A percentile compares a stretch with the other conserved stretches of the same genome.
These are phyloP conservation scores for Drosophila mulleri DNA, from an alignment of 2,888 invertebrate species.

Conservation along the genomic window DNA sequence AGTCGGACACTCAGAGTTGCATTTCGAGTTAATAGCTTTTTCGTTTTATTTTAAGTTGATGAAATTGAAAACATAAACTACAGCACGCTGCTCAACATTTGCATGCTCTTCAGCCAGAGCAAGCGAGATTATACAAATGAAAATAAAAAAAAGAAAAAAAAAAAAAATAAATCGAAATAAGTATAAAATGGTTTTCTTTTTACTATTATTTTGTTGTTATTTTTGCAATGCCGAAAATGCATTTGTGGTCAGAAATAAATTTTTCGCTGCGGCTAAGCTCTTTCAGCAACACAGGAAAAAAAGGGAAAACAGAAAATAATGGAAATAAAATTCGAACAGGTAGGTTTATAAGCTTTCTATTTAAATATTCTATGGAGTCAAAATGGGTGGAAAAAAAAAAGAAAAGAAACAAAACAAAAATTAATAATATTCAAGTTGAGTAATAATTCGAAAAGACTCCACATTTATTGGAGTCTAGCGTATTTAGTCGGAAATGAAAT, in stretches of 20 bases:
- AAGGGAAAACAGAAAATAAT: background rate
- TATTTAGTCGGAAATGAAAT: conserved; percentile 46
- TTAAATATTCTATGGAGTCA: background rate
- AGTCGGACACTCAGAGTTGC: conserved; percentile 35
- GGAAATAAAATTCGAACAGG: background rate
- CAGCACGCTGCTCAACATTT: conserved; percentile 29
- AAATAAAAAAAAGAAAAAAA: background rate
- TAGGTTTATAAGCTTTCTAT: background rate
- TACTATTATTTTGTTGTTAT: background rate
- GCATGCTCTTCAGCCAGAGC: conserved; percentile 24
- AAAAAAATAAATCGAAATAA: background rate
- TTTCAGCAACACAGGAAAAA: background rate
- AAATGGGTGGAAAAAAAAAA: background rate
- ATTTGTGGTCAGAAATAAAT: background rate
- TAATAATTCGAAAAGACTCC: background rate
- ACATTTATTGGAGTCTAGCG: background rate
- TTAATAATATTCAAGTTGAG: background rate
- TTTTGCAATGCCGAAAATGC: background rate
- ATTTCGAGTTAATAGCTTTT: conserved; percentile 71
- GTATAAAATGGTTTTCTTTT: background rate
- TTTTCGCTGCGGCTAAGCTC: background rate
- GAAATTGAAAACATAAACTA: conserved; percentile 67
- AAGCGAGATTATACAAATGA: background rate
- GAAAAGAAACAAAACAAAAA: background rate
- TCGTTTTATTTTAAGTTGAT: conserved; percentile 62